phyloP scores from a whole-genome alignment of 1,140 invertebrate species.

The Mylabris phalerata region DNA sequence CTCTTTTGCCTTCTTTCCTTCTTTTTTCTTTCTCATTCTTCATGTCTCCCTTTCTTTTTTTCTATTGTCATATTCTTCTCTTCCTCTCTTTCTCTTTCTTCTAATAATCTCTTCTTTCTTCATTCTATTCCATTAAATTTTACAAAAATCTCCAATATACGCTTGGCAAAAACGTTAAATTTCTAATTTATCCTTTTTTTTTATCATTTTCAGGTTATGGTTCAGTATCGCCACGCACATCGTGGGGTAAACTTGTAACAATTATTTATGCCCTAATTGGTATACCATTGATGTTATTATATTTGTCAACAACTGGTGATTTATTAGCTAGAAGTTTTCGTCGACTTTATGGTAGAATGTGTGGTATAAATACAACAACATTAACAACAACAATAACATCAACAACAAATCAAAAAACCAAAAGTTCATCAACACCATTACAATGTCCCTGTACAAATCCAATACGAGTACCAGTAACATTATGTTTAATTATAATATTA shows the following conservation, averaged over 20 bases:
- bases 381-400: background rate
- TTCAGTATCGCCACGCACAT: slow-evolving; percentile 82
- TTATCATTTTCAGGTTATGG: slow-evolving; percentile 69
- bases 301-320: slow-evolving; percentile 78
- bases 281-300: slow-evolving; percentile 85
- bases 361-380: slow-evolving; percentile 30
- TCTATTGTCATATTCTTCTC: no score
- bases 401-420: background rate
- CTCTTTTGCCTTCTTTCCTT: no score
- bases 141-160: no score
- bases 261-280: slow-evolving; percentile 83
- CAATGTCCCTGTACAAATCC: slow-evolving; percentile 46
- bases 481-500: slow-evolving; percentile 83
- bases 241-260: slow-evolving; percentile 81
- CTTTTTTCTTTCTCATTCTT: no score
- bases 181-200: no score
- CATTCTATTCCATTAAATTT: no score
- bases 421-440: slow-evolving; percentile 24
- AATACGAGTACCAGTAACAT: slow-evolving; percentile 72
- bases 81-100: no score
- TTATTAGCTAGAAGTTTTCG: slow-evolving; percentile 57
- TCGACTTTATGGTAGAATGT: slow-evolving; percentile 48
- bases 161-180: no score
- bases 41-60: no score
- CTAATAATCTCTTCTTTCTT: no score